Base-by-base conservation (phyloP, 2,888 invertebrate species). In the Apantesis nais region DNA sequence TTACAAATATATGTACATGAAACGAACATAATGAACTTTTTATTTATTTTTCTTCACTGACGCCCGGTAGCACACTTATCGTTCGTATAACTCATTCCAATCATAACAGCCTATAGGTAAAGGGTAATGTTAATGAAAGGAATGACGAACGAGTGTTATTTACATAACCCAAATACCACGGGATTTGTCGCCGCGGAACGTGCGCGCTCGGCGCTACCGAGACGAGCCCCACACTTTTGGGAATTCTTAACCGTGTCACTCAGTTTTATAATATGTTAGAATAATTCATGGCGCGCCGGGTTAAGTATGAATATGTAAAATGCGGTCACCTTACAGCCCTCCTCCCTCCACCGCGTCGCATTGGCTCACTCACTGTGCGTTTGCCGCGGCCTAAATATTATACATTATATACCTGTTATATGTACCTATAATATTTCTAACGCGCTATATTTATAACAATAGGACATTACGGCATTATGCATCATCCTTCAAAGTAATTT, bases 261-360 rank as follows among this genome's bases (percentile, higher is more conserved):
- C 75, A 78, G 76, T 76, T 83, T 82, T 83, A 83, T 87, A 87
- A 87, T 87, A 81, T 76, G 79, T 74, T 76, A 63, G 86, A 87
- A 88, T 88, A 83, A 87, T 88, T 87, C 87, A 88, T 87, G 77
- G 83, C 75, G 80, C 73, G 79, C 81, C 75, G 76, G 71, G 74
- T 73, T 78, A 62, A 69, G 71, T 79, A 84, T 84, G 85, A 85
- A 86, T 85, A 86, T 84, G 81, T 80, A 83, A 78, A 72, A 72
- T 72, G 74, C 76, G 78, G 67, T 74, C 79, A 76, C 76, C 79
- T 70, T 25, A 71, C 68, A 66, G 44, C n/a, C 25, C 55, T 22
- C 14, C 25, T 39, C 39, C 39, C 39, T 39, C 12, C 12, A 11
- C 39, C 39, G 39, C 39, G 39, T 39, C 11, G 2, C 39, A 12